These are phyloP conservation scores for Rhagologus leucostigma DNA, from an alignment of 2,113 vertebrate species.

Conservation along the genomic window DNA sequence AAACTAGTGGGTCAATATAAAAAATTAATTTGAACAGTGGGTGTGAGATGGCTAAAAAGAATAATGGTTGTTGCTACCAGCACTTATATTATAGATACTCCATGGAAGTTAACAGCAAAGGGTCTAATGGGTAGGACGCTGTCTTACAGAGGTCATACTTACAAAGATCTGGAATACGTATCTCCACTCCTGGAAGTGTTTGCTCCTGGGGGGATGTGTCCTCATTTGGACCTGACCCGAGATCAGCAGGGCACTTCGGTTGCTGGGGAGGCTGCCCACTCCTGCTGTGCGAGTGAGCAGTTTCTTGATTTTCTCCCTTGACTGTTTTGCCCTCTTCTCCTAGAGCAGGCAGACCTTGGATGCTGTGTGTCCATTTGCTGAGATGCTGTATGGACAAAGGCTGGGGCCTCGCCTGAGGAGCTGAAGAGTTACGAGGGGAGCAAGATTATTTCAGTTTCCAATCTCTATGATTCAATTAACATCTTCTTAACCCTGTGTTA, in stretches of 20 bases:
- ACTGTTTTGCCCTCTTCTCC: neutral
- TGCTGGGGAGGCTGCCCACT: neutral
- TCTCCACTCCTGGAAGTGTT: neutral
- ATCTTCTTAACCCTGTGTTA: neutral
- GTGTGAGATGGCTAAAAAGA: neutral
- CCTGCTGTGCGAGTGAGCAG: fast-evolving
- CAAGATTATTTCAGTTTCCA: neutral
- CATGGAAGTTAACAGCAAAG: neutral
- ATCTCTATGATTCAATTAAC: neutral
- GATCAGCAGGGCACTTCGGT: neutral
- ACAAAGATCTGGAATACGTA: neutral
- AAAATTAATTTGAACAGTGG: neutral
- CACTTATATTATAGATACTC: neutral
- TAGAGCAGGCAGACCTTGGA: neutral
- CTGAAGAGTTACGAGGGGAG: neutral
- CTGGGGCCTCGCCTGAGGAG: neutral
- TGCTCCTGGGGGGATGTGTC: neutral
- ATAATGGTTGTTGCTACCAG: neutral
- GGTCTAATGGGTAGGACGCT: neutral
- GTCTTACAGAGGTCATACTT: neutral
- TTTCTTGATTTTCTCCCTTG: neutral
- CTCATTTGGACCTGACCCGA: neutral
- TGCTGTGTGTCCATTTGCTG: neutral
- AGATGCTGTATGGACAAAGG: neutral
- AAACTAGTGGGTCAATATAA: neutral